Evolutionary conservation across 2,888 invertebrate species (phyloP).

Genomic region (Nycteola revayana): DNA sequence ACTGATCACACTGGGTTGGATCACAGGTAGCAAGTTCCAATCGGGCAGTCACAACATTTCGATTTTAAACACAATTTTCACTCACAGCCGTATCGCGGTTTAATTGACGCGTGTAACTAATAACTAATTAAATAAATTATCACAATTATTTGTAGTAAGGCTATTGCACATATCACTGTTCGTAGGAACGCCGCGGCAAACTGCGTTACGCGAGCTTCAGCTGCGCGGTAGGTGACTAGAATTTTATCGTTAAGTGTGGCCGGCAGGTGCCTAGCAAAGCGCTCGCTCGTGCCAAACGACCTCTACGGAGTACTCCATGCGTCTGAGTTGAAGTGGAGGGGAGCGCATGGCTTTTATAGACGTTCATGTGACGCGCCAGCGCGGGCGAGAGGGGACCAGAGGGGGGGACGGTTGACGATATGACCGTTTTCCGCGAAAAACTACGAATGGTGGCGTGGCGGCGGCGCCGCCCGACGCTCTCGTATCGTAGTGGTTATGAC

Average conservation of each 20-base stretch:
- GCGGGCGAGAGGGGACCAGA: constrained; percentile 39
- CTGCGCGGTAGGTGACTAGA: constrained; percentile 81
- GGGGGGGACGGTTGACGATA: constrained; percentile 51
- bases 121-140: constrained; percentile 79
- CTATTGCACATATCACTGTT: constrained; percentile 82
- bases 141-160: constrained; percentile 76
- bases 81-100: constrained; percentile 79
- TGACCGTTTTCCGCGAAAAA: constrained; percentile 79
- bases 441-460: constrained; percentile 60
- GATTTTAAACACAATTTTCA: constrained; percentile 66
- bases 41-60: constrained; percentile 80
- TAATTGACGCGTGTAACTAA: constrained; percentile 64
- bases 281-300: constrained; percentile 83
- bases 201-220: constrained; percentile 76
- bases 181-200: constrained; percentile 78
- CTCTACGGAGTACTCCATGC: constrained; percentile 84
- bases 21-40: constrained; percentile 77
- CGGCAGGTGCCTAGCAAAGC: constrained; percentile 84
- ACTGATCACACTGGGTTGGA: constrained; percentile 74
- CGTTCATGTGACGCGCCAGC: constrained; percentile 64
- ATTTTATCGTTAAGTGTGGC: constrained; percentile 75
- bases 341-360: constrained; percentile 74
- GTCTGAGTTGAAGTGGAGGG: constrained; percentile 80
- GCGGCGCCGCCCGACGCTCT: constrained; percentile 51
- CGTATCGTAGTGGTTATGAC: constrained; percentile 60